These are phyloP conservation scores for Tetraneura akinire DNA, from an alignment of 1,140 invertebrate genomes.

Conservation along the genomic window DNA sequence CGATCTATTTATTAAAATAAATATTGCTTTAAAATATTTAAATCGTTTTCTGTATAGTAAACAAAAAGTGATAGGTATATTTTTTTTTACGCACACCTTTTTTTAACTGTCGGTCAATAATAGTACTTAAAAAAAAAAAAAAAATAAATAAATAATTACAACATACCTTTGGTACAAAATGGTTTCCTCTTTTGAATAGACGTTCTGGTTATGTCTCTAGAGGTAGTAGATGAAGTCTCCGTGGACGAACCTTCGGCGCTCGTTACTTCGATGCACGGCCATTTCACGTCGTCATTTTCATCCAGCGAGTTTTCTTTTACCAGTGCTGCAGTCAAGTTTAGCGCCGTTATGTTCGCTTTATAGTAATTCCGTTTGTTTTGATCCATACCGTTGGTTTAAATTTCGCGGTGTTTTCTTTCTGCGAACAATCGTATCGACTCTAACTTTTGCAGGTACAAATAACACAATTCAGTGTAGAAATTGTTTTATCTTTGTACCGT, in stretches of 20 bases:
- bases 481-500: neutral
- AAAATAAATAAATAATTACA: too few species aligned
- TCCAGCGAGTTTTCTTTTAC: neutral
- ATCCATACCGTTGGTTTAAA: neutral
- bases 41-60: too few species aligned
- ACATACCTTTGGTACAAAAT: slow-evolving; percentile 18
- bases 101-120: too few species aligned
- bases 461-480: neutral
- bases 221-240: slow-evolving; percentile 18
- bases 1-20: too few species aligned
- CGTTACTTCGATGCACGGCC: neutral
- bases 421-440: neutral
- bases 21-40: too few species aligned
- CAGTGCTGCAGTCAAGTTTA: slow-evolving; percentile 16
- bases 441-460: neutral
- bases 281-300: slow-evolving; percentile 16
- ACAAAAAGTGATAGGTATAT: too few species aligned
- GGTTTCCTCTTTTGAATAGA: slow-evolving; percentile 3
- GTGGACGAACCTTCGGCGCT: slow-evolving; percentile 1
- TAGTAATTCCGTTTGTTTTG: slow-evolving; percentile 25
- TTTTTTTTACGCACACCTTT: too few species aligned
- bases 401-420: too few species aligned
- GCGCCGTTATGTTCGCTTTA: neutral
- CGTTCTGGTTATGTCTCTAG: neutral
- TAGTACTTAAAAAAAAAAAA: too few species aligned